These are phyloP conservation scores for Alcedo quadribrachys DNA, from an alignment of 2,797 vertebrate species.

Conservation along the genomic window DNA sequence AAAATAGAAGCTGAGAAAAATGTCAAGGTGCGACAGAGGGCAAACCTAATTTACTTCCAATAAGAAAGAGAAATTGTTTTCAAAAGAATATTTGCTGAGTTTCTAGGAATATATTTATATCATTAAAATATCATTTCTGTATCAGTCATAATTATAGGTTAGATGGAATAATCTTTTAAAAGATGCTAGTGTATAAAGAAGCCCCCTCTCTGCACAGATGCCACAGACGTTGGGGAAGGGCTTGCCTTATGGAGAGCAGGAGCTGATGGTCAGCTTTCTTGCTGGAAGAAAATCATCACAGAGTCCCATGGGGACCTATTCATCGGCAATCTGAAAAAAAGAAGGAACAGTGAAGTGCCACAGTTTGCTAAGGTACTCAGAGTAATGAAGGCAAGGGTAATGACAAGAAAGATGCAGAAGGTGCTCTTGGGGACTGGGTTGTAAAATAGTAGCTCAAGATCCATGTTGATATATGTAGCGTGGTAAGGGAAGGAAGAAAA, in stretches of 20 bases:
- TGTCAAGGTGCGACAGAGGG: constrained; percentile 46
- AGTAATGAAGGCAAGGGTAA: constrained; percentile 15
- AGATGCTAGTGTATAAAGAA: neutral
- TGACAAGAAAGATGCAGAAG: neutral
- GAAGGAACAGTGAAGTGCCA: constrained; percentile 10
- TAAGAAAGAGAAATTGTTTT: neutral
- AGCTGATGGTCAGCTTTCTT: constrained; percentile 38
- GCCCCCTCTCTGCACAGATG: neutral
- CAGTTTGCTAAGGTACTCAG: constrained; percentile 1
- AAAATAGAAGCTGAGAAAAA: constrained; percentile 55
- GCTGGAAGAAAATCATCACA: neutral
- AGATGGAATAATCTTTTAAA: neutral
- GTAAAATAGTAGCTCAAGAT: neutral
- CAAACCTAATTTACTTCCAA: constrained; percentile 15
- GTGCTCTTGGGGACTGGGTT: neutral
- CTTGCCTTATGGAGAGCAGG: neutral
- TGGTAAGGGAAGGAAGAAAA: neutral
- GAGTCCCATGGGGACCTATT: neutral
- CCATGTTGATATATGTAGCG: rapidly evolving
- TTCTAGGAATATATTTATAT: constrained; percentile 3
- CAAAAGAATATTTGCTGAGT: neutral
- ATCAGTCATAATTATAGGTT: constrained; percentile 2
- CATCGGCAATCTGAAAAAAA: neutral
- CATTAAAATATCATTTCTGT: neutral
- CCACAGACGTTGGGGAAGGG: neutral